A percentile compares a stretch with the other conserved stretches of the same genome.
Conservation (phyloP, 2,113 vertebrate species). For the Balaenoptera acutorostrata region DNA sequence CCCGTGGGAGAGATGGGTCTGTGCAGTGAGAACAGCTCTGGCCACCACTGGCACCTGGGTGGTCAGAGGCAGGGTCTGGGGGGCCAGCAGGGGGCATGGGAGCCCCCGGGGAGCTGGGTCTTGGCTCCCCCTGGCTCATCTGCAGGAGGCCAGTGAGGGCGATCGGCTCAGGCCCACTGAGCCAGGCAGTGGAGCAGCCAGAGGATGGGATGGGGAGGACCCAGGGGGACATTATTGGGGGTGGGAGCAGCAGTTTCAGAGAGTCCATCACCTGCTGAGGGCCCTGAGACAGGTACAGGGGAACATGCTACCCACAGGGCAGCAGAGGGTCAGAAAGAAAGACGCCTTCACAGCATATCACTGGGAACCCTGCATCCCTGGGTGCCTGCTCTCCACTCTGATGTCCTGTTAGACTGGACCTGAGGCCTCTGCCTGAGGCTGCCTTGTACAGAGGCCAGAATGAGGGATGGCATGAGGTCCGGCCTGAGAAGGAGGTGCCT, state of each 20-base stretch:
- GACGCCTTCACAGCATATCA: constrained; percentile 48
- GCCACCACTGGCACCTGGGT: neutral
- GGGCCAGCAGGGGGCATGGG: neutral
- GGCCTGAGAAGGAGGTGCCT: constrained; percentile 2
- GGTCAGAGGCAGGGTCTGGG: neutral
- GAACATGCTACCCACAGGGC: constrained; percentile 40
- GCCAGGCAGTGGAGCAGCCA: neutral
- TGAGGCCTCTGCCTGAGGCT: neutral
- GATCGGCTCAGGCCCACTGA: constrained; percentile 42
- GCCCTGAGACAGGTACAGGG: constrained; percentile 45
- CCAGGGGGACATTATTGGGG: constrained; percentile 35
- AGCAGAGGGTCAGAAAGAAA: constrained; percentile 69
- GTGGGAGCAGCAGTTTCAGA: constrained; percentile 48
- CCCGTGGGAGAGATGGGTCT: neutral
- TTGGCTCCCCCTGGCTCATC: constrained; percentile 54
- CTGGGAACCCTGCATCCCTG: neutral
- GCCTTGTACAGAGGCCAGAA: constrained; percentile 44
- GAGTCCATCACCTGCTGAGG: constrained; percentile 45
- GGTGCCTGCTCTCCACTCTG: neutral
- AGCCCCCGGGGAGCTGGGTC: neutral
- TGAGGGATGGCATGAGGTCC: constrained; percentile 64
- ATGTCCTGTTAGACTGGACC: neutral
- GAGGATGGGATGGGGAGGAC: neutral
- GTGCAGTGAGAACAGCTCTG: neutral
- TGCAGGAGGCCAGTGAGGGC: constrained; percentile 57